Evolutionary conservation across 1,140 invertebrate species (phyloP), one percentile per base, ranked within the genome.

Genomic region (Meloidogyne exigua): DNA sequence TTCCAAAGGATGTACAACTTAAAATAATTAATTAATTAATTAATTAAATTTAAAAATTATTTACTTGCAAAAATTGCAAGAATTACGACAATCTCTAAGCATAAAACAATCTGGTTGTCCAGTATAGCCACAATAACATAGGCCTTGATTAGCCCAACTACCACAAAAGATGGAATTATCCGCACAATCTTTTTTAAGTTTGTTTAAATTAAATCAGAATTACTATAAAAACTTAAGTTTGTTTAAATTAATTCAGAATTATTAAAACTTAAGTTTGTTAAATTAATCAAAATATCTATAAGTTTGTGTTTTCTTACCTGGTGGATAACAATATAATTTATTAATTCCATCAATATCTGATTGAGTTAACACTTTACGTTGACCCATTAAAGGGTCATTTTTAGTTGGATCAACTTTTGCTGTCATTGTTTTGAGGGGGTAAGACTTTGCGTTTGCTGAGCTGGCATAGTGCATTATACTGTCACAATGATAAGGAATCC

Each of bases 381-480:
- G 84, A 10, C 84, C 84, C 69, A 85, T 85, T 49, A 81, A 57
- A n/a, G 70, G 28, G 44, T 80, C 71, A 57, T 84, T 84, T 5
- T 44, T 72, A 2, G 57, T 28, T 28, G 82, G 75, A 62, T 85
- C 74, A 12, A 78, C 65, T 76, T 87, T 79, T 21, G 84, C 81
- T 5, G 78, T 78, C 77, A 87, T 85, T 18, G 84, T 82, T 32
- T 78, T 81, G 44, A 81, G 76, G 18, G 62, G 62, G 11, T 68
- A 75, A 68, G 63, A 36, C 25, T 39, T 44, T 15, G 68, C 70
- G 39, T 72, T 71, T 49, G 76, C 83, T 10, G 70, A 72, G 25
- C 36, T 28, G 12, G 66, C 28, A 32, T 84, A 86, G 68, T 85
- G 83, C 83, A 85, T 84, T 63, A 85, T 80, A 28, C 75, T 77